Base-by-base conservation (phyloP, 2,888 invertebrate species). In the Ectobius pallidus region DNA sequence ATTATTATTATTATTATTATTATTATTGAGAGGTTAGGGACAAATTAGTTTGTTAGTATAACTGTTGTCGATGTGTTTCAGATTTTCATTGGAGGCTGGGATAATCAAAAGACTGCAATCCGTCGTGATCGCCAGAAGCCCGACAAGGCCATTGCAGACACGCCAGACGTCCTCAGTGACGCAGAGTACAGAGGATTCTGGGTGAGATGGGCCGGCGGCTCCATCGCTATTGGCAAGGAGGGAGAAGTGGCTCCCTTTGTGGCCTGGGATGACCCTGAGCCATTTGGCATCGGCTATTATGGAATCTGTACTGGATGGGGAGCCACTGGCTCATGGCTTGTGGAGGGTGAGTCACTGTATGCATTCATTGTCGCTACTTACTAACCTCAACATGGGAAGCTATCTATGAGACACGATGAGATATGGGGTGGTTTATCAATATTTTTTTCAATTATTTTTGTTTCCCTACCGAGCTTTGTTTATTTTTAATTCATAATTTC, bases 241-340 rank as follows among this genome's bases (percentile, higher is more conserved):
- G 89, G 90, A 39, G 90, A 92, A 79, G 85, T 86, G 16, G 87
- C 87, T 11, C 91, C 94, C 0, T 92, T 95, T 84, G 82, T 95
- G 77, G 87, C 88, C 14, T 92, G 90, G 86, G 83, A 87, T 39
- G 92, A 94, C 79, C 89, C 90, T 0, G 87, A 91, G 76, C 87
- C 90, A 3, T 89, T 93, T 81, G 88, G 88, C 14, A 87, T 95
- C 72, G 88, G 87, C 75, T 91, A 90, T 81, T 89, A 93, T 58
- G 95, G 94, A 55, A 88, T 94, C 34, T 92, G 93, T 83, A 95
- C 95, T 61, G 94, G 94, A 65, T 95, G 94, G 93, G 95, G 95
- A 20, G 92, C 94, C 14, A 85, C 84, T 70, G 95, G 95, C 42
- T 87, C 90, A 52, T 95, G 95, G 95, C 86, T 91, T 76, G 87